phyloP scores from a whole-genome alignment of 2,797 vertebrate genomes.

The Podarcis lilfordi region DNA sequence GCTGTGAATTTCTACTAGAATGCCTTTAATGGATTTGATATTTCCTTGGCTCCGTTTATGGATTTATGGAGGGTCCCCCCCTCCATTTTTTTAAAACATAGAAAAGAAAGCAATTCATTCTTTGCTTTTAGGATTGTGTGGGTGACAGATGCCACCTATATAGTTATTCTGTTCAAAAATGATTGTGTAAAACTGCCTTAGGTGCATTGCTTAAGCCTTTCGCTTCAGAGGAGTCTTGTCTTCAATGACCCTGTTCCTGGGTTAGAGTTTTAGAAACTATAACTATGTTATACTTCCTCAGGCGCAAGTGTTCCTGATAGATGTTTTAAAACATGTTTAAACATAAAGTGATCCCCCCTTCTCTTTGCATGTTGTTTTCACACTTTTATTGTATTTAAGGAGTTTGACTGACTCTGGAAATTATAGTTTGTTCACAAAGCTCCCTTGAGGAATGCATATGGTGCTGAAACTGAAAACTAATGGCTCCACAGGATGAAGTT shows the following conservation, averaged over 20 bases:
- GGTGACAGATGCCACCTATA: constrained; percentile 49
- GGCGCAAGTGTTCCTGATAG: constrained; percentile 32
- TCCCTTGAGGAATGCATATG: not conserved
- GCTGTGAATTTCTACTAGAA: constrained; percentile 55
- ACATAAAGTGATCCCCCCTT: not conserved
- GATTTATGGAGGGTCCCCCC: constrained; percentile 12
- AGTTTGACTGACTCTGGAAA: constrained; percentile 53
- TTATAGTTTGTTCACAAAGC: constrained; percentile 32
- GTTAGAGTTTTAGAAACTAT: constrained; percentile 5
- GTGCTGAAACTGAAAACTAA: not conserved
- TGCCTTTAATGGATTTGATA: constrained; percentile 62
- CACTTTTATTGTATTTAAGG: constrained; percentile 49
- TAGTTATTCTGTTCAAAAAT: constrained; percentile 52
- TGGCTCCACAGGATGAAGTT: not conserved
- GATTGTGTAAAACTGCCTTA: constrained; percentile 57
- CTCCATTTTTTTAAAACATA: constrained; percentile 45
- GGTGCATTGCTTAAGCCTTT: constrained; percentile 11
- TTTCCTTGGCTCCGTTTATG: constrained; percentile 37
- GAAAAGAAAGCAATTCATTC: constrained; percentile 50
- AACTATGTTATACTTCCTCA: constrained; percentile 18
- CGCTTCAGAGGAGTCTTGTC: constrained; percentile 8
- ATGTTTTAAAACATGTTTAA: not conserved
- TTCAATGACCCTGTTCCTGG: not conserved
- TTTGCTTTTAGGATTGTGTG: constrained; percentile 51
- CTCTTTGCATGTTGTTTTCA: constrained; percentile 28